These are phyloP conservation scores for Scaptomyza graminum DNA, from an alignment of 1,140 invertebrate species.

Conservation along the genomic window DNA sequence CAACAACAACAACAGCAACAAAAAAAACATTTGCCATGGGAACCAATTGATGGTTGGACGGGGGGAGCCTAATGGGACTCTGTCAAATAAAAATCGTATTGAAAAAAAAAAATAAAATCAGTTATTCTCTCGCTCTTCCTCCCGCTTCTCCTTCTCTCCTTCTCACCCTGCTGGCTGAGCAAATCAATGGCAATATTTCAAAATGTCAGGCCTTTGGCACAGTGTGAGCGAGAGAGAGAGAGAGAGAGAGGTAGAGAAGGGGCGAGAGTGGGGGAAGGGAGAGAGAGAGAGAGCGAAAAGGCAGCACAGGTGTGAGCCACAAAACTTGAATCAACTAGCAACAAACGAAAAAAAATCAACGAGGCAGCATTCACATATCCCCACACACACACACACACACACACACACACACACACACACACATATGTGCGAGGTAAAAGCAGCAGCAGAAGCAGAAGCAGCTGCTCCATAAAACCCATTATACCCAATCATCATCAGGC, in stretches of 20 bases:
- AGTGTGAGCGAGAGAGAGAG: no score
- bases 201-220: conserved; percentile 60
- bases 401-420: conserved; percentile 42
- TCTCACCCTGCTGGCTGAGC: conserved; percentile 5
- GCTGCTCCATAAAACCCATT: conserved; percentile 82
- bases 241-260: no score
- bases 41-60: conserved; percentile 25
- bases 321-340: conserved; percentile 63
- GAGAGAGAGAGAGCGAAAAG: not conserved
- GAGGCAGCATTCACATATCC: conserved; percentile 41
- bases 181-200: conserved; percentile 81
- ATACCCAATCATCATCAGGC: conserved; percentile 81
- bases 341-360: not conserved
- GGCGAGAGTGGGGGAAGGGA: no score
- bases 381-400: conserved; percentile 34
- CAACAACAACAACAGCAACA: conserved; percentile 17
- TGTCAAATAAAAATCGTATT: conserved; percentile 40
- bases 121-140: conserved; percentile 56
- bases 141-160: not conserved
- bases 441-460: conserved; percentile 61
- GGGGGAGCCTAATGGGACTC: conserved; percentile 20
- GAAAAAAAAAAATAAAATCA: conserved; percentile 55
- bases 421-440: conserved; percentile 28
- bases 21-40: conserved; percentile 69
- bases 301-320: conserved; percentile 77